A percentile compares a stretch with the other conserved stretches of the same genome.
Evolutionary conservation across 2,888 invertebrate species (phyloP).

Genomic region (Lepidonotus clava): DNA sequence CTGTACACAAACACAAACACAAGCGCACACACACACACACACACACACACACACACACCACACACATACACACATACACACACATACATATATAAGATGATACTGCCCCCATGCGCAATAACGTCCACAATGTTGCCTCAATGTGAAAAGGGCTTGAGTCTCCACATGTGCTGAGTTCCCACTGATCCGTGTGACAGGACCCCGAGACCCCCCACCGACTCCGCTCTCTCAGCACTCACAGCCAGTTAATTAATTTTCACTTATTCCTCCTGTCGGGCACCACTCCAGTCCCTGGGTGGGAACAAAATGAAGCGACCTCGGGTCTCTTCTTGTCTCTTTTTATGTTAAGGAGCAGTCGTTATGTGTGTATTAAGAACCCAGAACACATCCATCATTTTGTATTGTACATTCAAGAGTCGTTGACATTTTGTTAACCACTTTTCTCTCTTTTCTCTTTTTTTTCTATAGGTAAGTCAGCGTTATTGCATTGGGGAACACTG

Average conservation of each 20-base stretch:
- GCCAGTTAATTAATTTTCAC: background rate
- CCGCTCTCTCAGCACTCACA: background rate
- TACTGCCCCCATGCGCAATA: too few species aligned
- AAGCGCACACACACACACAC: too few species aligned
- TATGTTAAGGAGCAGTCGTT: background rate
- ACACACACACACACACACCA: too few species aligned
- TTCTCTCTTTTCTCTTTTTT: background rate
- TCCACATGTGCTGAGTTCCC: too few species aligned
- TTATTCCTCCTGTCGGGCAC: background rate
- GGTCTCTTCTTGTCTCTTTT: background rate
- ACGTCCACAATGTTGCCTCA: too few species aligned
- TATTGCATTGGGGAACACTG: too few species aligned
- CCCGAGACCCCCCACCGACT: background rate
- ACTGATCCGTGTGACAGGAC: background rate
- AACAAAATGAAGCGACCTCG: background rate
- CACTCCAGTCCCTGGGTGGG: background rate
- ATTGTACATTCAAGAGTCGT: background rate
- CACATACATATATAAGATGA: too few species aligned
- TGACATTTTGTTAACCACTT: background rate
- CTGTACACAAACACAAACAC: too few species aligned
- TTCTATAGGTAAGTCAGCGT: background rate
- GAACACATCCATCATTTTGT: slow-evolving; percentile 19
- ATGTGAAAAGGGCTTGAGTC: too few species aligned
- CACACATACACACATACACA: too few species aligned
- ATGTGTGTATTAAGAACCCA: background rate